Evolutionary conservation across 2,888 invertebrate species (phyloP), one percentile per base, ranked within the genome.

Genomic region (Barypeithes pellucidus): DNA sequence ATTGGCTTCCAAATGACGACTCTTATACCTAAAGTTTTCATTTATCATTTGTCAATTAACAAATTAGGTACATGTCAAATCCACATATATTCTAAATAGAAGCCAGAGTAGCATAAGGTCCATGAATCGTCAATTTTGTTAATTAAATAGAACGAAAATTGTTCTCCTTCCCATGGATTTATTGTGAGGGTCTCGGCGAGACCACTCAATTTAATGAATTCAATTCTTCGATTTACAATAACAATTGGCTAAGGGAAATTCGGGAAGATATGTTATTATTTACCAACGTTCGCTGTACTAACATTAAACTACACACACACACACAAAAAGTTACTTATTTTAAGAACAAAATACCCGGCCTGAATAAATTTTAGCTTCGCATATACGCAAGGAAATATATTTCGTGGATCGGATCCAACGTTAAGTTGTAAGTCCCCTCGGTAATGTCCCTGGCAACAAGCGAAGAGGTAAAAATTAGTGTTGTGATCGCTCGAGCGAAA

Each of bases 21-120:
- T 67, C 14, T n/a, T 43, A 14, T 7, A 24, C 52, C 57, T 50
- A 14, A 18, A 7, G 50, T 60, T n/a, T 41, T 73, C 75, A 79
- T 80, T 80, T 75, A 80, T 80, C 78, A 80, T 11, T 73, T 61
- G 33, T 65, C 72, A 79, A 79, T 79, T 78, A 79, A 79, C 77
- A 77, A 78, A 77, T 77, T 77, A 57, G 75, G 18, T 18, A 57
- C 7, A 33, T 33, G 68, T 67, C 75, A 65, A 70, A 75, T 75
- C 62, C 73, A 67, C 71, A 66, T 61, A 77, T 61, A 77, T 73
- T 67, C 67, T 69, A 70, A 74, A 63, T 61, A 69, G 50, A 70
- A 54, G 72, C 66, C 72, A 72, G n/a, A n/a, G 54, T 29, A 75
- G 73, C 77, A 77, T 75, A 76, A 74, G 78, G 75, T 65, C 65